Base-by-base conservation (phyloP, 2,888 invertebrate species). In the Phorcus lineatus region DNA sequence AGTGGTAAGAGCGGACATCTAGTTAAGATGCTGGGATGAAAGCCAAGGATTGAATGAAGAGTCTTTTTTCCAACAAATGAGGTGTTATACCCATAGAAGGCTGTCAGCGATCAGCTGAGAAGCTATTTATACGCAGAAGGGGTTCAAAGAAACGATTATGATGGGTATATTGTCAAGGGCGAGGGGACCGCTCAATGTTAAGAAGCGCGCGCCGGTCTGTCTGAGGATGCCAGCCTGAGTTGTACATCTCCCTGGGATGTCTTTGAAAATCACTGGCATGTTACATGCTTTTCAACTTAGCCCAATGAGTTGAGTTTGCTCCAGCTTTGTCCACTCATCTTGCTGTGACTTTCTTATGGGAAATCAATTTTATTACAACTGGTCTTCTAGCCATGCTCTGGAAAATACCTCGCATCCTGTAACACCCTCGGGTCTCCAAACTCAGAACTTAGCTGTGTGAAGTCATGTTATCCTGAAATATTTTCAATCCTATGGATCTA, bases 121-220 rank as follows among this genome's bases (percentile, higher is more conserved):
- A 19, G 70, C 70, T 70, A 70, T 70, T 70, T 70, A 70, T 70
- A 36, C 36, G 70, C 70, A 19, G 70, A 36, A 19, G 31, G 70
- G 40, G 70, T 70, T 70, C 31, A 70, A 75, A 76, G 55, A 31
- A 55, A 17, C 55, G 76, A 76, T 76, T 76, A 76, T 76, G 54
- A 36, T 54, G 75, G 75, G 75, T 75, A 70, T 70, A 70, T 70
- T 70, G 70, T 70, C 36, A 19, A 19, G 70, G 36, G 19, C 31
- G 17, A 40, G 70, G 40, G 19, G 19, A 36, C 19, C 70, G 28
- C 31, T 36, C 70, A 36, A 31, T 40, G 70, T 70, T 70, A 36
- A 70, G 70, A 36, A 70, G 40, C 70, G 36, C 70, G 70, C 70
- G 70, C 70, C 70, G 36, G 28, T 40, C 31, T 70, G 70, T 70